Conservation (phyloP, 2,888 invertebrate genomes). For the Nymphalis c-album region DNA sequence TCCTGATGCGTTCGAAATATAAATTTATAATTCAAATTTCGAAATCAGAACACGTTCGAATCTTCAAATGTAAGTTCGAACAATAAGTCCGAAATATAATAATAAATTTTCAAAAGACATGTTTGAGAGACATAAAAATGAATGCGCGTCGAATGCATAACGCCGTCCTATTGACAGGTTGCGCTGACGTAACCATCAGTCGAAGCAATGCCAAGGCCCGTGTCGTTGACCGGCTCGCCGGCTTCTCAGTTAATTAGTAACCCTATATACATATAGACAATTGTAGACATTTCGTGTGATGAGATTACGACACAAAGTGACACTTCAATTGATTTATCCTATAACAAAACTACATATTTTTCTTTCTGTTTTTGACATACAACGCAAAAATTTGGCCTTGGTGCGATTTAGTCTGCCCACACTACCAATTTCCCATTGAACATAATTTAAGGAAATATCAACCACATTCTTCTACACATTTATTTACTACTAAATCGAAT, state of each 20-base stretch:
- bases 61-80: conserved; percentile 10
- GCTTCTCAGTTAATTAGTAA: conserved; percentile 51
- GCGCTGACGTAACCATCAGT: conserved; percentile 49
- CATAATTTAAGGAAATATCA: too few relatives aligned
- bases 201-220: conserved; percentile 65
- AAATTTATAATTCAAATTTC: conserved; percentile 7
- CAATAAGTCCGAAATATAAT: conserved; percentile 14
- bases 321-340: neutral
- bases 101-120: conserved; percentile 23
- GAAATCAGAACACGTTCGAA: conserved; percentile 19
- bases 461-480: too few relatives aligned
- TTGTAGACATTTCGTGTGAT: conserved; percentile 17
- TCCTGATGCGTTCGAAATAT: neutral
- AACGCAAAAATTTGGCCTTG: too few relatives aligned
- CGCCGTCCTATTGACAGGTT: conserved; percentile 45
- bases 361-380: neutral
- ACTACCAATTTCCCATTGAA: too few relatives aligned
- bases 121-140: conserved; percentile 22
- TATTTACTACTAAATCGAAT: too few relatives aligned
- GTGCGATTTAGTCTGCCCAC: too few relatives aligned
- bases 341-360: neutral
- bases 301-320: neutral
- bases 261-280: conserved; percentile 44
- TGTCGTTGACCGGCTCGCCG: conserved; percentile 65
- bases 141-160: conserved; percentile 38